These are phyloP conservation scores for Eupithecia insigniata DNA, from an alignment of 2,888 invertebrate genomes.

Conservation along the genomic window DNA sequence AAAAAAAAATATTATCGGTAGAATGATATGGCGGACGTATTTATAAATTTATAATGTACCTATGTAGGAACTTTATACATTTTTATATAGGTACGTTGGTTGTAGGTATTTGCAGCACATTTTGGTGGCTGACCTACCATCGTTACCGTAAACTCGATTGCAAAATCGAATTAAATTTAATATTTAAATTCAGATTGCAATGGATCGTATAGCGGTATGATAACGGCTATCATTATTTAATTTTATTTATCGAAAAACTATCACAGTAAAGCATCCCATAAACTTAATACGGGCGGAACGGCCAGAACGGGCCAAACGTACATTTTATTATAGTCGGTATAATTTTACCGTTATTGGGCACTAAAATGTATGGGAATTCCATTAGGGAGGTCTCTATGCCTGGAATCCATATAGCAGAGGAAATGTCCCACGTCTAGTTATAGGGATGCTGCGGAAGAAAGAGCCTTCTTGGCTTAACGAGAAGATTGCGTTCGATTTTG, in stretches of 20 bases:
- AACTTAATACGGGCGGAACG: constrained; percentile 31
- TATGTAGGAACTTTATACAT: too few relatives aligned
- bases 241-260: constrained; percentile 24
- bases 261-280: constrained; percentile 25
- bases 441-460: constrained; percentile 1
- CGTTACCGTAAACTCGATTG: background rate
- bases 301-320: constrained; percentile 22
- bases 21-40: background rate
- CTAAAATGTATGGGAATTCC: constrained; percentile 56
- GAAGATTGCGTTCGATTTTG: background rate
- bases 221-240: background rate
- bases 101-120: too few relatives aligned
- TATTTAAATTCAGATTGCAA: background rate
- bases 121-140: background rate
- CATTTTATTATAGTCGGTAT: constrained; percentile 46
- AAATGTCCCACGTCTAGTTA: background rate
- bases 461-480: background rate
- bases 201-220: background rate
- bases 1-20: background rate
- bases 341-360: constrained; percentile 49
- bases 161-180: background rate
- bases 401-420: constrained; percentile 45
- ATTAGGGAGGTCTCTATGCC: constrained; percentile 43
- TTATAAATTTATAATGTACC: background rate
- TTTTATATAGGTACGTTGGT: too few relatives aligned